Evolutionary conservation across 2,113 vertebrate genomes (phyloP).

Genomic region (Rallus limicola): DNA sequence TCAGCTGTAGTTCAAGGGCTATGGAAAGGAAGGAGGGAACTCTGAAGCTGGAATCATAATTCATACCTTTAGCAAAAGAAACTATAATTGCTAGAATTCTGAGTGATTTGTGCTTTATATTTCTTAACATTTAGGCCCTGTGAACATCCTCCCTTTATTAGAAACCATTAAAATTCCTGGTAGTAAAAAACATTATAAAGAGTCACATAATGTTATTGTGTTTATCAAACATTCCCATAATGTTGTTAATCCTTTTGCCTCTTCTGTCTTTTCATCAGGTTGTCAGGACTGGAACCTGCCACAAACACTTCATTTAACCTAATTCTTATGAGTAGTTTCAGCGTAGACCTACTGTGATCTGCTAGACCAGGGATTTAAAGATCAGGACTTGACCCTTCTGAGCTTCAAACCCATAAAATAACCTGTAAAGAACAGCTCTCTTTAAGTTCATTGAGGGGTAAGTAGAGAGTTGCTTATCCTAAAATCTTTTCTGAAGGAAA

Average conservation of each 20-base stretch:
- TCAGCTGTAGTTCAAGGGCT: not conserved
- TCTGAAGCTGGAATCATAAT: not conserved
- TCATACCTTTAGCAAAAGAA: not conserved
- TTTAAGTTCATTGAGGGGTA: not conserved
- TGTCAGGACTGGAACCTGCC: not conserved
- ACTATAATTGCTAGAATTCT: not conserved
- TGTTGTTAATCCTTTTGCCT: not conserved
- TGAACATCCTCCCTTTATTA: not conserved
- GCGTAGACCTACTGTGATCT: not conserved
- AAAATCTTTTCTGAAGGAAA: not conserved
- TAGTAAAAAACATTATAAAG: not conserved
- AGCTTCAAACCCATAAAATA: slow-evolving; percentile 4
- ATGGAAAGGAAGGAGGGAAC: not conserved
- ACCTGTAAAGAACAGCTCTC: slow-evolving; percentile 25
- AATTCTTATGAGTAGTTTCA: not conserved
- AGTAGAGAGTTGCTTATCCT: slow-evolving; percentile 38
- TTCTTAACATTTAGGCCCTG: not conserved
- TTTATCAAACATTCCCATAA: not conserved
- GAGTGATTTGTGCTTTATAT: not conserved
- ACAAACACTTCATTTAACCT: not conserved
- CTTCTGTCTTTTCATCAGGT: not conserved
- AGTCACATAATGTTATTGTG: not conserved
- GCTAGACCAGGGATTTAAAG: not conserved
- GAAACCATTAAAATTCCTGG: too few relatives aligned
- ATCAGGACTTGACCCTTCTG: not conserved